These are phyloP conservation scores for Corythornis madagascariensis DNA, from an alignment of 2,113 vertebrate genomes.

Conservation along the genomic window DNA sequence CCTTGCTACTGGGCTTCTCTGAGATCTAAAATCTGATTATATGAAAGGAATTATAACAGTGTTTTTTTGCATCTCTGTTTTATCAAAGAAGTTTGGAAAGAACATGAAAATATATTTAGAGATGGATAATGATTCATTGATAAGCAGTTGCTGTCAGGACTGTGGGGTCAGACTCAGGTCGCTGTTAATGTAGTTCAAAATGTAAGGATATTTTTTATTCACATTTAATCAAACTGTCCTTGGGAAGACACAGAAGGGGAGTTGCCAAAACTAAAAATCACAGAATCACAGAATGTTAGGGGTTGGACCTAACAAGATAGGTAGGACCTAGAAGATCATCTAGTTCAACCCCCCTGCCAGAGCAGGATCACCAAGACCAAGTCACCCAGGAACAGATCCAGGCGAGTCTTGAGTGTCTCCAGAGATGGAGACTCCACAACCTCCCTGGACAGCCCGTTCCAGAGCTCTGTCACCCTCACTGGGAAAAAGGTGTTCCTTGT, in stretches of 20 bases:
- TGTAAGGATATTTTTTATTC: slow-evolving; percentile 10
- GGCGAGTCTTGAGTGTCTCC: too few relatives aligned
- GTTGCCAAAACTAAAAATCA: neutral
- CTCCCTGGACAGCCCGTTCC: too few relatives aligned
- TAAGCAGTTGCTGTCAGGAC: slow-evolving; percentile 32
- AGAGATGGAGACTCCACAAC: too few relatives aligned
- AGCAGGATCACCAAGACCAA: too few relatives aligned
- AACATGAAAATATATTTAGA: neutral
- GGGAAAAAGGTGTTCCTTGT: too few relatives aligned
- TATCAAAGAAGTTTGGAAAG: slow-evolving; percentile 10
- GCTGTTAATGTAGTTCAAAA: slow-evolving; percentile 41
- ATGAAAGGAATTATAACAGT: neutral
- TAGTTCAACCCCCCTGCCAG: too few relatives aligned
- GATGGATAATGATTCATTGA: slow-evolving; percentile 40
- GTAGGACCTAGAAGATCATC: too few relatives aligned
- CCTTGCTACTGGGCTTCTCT: neutral
- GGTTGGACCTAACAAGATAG: too few relatives aligned
- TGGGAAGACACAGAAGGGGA: neutral
- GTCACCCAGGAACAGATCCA: too few relatives aligned
- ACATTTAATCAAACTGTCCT: slow-evolving; percentile 28
- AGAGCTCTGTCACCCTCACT: too few relatives aligned
- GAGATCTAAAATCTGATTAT: neutral
- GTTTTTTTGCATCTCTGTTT: neutral
- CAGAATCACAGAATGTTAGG: too few relatives aligned
- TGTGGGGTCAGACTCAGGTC: slow-evolving; percentile 28